phyloP scores from a whole-genome alignment of 2,113 vertebrate species.

The Kryptolebias marmoratus region DNA sequence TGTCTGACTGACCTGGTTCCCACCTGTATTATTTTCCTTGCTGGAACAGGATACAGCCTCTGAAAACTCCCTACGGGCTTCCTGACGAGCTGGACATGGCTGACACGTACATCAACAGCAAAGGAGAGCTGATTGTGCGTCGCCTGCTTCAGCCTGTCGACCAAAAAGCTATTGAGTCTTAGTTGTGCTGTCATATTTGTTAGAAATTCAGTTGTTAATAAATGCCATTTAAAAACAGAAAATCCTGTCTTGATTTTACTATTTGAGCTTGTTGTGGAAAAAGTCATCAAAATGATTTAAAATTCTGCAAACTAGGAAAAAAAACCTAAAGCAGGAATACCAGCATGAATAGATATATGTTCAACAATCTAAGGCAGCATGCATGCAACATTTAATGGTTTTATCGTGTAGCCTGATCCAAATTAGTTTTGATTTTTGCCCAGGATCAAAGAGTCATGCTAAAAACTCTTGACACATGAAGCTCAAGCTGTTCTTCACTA shows the following conservation, averaged over 20 bases:
- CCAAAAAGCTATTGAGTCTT: conserved; percentile 76
- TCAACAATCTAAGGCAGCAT: too few relatives aligned
- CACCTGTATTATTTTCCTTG: background rate
- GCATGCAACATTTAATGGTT: too few relatives aligned
- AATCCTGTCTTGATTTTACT: background rate
- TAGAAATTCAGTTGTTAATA: background rate
- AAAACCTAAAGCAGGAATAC: background rate
- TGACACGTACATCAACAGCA: conserved; percentile 85
- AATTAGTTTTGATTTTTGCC: background rate
- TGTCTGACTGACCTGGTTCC: background rate
- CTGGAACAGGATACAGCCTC: conserved; percentile 86
- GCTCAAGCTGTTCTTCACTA: too few relatives aligned
- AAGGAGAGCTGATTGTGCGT: conserved; percentile 87
- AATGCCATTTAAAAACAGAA: background rate
- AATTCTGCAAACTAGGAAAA: background rate
- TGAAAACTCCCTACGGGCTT: conserved; percentile 89
- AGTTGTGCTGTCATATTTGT: conserved; percentile 22
- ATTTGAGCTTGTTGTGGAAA: background rate
- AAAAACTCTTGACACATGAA: too few relatives aligned
- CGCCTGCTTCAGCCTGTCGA: conserved; percentile 77
- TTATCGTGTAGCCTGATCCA: background rate
- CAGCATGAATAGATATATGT: background rate
- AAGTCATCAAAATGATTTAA: background rate
- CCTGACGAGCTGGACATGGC: conserved; percentile 89
- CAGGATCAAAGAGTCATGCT: too few relatives aligned